These are phyloP conservation scores for Cirrhinus mrigala DNA, from an alignment of 2,797 vertebrate genomes.

Conservation along the genomic window DNA sequence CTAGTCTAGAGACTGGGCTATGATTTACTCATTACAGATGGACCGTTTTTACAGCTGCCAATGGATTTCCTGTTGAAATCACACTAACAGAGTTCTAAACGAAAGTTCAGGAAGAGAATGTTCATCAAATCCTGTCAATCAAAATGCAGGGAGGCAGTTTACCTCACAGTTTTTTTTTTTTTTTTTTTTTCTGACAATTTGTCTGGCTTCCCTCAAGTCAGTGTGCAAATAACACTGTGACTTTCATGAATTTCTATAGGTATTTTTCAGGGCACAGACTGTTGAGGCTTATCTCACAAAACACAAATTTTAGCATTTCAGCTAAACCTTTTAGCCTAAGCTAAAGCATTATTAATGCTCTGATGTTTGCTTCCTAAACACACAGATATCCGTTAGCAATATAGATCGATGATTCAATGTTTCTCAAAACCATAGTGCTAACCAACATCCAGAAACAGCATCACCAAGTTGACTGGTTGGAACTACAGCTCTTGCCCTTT, in stretches of 20 bases:
- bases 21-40: slow-evolving; percentile 21
- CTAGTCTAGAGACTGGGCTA: neutral
- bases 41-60: neutral
- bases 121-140: neutral
- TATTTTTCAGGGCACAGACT: neutral
- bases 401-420: too few species aligned
- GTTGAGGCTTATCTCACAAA: neutral
- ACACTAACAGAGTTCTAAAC: neutral
- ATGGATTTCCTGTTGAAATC: slow-evolving; percentile 24
- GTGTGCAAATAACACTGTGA: neutral
- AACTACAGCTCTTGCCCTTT: neutral
- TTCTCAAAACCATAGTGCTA: neutral
- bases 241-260: neutral
- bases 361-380: too few species aligned
- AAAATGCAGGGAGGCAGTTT: neutral
- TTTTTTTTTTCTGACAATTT: neutral
- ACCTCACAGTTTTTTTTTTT: neutral
- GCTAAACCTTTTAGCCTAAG: neutral
- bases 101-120: neutral
- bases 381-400: neutral
- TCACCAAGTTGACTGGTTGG: neutral
- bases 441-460: neutral
- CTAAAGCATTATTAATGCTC: neutral
- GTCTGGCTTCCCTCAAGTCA: neutral
- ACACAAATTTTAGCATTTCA: neutral